A percentile compares a stretch with the other conserved stretches of the same genome.
phyloP scores from a whole-genome alignment of 2,888 invertebrate genomes.

The Rotaria magnacalcarata region DNA sequence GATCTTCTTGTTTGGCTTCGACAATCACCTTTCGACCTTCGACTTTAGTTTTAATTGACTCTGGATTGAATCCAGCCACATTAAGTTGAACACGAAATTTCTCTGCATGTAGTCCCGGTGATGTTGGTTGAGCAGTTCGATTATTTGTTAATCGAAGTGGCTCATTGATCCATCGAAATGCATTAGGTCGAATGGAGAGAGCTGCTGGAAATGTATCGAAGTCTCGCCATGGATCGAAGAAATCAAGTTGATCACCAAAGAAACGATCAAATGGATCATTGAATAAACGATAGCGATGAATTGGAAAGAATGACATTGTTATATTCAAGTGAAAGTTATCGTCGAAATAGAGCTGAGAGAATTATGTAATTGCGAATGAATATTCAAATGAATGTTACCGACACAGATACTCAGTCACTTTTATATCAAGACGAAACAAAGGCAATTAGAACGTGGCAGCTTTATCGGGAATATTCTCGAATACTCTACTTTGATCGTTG shows the following conservation, averaged over 20 bases:
- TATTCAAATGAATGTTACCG: too few species aligned
- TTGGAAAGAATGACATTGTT: constrained; percentile 2
- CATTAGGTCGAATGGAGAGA: neutral
- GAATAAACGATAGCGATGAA: neutral
- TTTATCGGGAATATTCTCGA: too few species aligned
- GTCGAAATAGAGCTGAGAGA: too few species aligned
- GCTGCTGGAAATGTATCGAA: constrained; percentile 11
- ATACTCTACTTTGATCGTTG: too few species aligned
- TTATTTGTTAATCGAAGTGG: neutral
- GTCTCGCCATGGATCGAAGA: constrained; percentile 2
- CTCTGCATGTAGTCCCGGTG: neutral
- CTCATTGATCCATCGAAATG: neutral
- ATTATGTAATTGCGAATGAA: too few species aligned
- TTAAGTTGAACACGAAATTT: neutral
- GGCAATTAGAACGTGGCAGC: too few species aligned
- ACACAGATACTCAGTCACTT: too few species aligned
- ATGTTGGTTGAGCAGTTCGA: neutral
- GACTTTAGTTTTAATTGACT: neutral
- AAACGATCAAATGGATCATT: constrained; percentile 2
- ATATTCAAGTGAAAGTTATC: too few species aligned
- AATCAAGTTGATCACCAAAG: constrained; percentile 11
- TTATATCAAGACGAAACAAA: too few species aligned
- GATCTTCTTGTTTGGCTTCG: neutral
- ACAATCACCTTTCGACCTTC: constrained; percentile 11
- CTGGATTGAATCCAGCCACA: neutral